Evolutionary conservation across 1,140 invertebrate genomes (phyloP).

Genomic region (Cepaea nemoralis): DNA sequence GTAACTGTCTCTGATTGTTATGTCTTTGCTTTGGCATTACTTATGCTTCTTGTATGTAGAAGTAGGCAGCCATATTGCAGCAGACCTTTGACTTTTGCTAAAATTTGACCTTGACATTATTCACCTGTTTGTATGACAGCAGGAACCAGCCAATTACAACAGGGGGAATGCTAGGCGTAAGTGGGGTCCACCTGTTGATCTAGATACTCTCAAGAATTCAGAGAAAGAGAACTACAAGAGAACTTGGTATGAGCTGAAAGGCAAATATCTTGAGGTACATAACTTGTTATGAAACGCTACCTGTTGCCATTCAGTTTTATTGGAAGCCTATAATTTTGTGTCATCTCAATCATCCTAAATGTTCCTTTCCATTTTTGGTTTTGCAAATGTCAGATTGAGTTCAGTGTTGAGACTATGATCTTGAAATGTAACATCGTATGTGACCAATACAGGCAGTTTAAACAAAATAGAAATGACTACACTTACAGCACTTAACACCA

Average conservation of each 20-base stretch:
- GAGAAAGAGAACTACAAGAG: slow-evolving; percentile 29
- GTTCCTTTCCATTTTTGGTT: too few species aligned
- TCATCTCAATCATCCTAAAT: too few species aligned
- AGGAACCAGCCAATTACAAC: not conserved
- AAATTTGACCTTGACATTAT: not conserved
- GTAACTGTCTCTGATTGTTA: not conserved
- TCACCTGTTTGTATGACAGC: slow-evolving; percentile 7
- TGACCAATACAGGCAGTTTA: too few species aligned
- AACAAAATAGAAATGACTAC: too few species aligned
- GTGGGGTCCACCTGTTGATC: slow-evolving; percentile 30
- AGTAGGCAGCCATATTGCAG: not conserved
- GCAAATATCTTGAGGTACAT: slow-evolving; percentile 35
- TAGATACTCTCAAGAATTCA: slow-evolving; percentile 1
- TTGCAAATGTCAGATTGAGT: too few species aligned
- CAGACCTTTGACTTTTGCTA: not conserved
- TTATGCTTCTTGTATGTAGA: not conserved
- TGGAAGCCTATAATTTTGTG: too few species aligned
- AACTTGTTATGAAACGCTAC: not conserved
- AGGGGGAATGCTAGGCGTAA: slow-evolving; percentile 21
- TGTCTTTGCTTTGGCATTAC: not conserved
- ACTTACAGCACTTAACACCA: too few species aligned
- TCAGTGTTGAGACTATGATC: too few species aligned
- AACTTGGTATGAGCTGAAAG: slow-evolving; percentile 31
- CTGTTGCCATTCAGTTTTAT: too few species aligned
- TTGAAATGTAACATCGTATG: too few species aligned